Conservation (phyloP, 2,797 vertebrate genomes). For the Dendrocincla fuliginosa region DNA sequence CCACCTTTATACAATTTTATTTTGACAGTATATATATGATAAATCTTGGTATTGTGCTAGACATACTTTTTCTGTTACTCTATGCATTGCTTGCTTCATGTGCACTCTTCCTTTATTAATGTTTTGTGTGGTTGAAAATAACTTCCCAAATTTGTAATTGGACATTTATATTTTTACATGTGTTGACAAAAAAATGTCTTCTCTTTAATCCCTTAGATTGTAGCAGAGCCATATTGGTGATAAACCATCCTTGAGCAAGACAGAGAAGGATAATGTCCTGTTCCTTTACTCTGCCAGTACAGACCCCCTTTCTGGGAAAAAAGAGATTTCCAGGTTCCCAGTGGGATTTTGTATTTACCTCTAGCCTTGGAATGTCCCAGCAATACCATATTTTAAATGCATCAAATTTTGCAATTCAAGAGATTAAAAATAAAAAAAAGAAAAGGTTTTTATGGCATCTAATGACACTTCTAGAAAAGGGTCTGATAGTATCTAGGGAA, state of each 20-base stretch:
- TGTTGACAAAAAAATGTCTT: not conserved
- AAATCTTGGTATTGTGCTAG: not conserved
- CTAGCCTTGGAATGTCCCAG: not conserved
- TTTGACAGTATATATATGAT: not conserved
- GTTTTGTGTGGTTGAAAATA: not conserved
- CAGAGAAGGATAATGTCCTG: not conserved
- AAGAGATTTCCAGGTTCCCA: not conserved
- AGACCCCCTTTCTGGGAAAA: not conserved
- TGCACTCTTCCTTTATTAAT: not conserved
- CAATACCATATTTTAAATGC: not conserved
- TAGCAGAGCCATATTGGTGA: not conserved
- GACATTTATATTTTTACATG: not conserved
- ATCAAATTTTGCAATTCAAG: not conserved
- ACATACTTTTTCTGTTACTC: not conserved
- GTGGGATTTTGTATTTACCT: not conserved
- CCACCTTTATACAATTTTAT: not conserved
- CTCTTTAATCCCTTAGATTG: not conserved
- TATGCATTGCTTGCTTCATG: rapidly evolving
- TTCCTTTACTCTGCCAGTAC: not conserved
- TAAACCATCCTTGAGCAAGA: not conserved
- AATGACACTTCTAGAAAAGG: not conserved
- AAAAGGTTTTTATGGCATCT: not conserved
- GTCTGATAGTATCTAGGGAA: not conserved
- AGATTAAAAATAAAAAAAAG: not conserved
- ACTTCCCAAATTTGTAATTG: not conserved